These are phyloP conservation scores for Turritopsis dohrnii DNA, from an alignment of 30 jellyfish, hydroid and myxozoan species.

Conservation along the genomic window DNA sequence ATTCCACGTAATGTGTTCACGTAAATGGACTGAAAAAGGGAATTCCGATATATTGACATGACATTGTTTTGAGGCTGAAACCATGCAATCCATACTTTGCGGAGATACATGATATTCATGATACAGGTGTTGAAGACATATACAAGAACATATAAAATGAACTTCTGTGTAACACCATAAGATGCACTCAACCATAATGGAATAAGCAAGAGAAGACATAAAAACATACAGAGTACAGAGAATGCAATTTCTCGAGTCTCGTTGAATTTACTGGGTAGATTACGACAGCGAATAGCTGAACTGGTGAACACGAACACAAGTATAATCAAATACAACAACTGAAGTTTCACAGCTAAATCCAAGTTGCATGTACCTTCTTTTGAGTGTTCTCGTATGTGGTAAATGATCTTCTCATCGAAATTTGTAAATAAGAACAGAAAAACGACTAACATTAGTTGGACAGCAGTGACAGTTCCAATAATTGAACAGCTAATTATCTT, in stretches of 20 bases:
- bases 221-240: slow-evolving; percentile 23
- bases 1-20: too few species aligned
- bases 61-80: neutral
- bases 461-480: neutral
- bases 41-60: neutral
- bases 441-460: neutral
- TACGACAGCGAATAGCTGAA: slow-evolving; percentile 26
- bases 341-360: neutral
- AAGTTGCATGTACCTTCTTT: neutral
- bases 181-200: neutral
- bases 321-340: neutral
- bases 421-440: neutral
- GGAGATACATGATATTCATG: neutral
- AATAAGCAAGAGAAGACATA: neutral
- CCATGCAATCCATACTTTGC: neutral
- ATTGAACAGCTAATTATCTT: neutral
- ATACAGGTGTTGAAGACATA: neutral
- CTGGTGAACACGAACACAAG: slow-evolving; percentile 21
- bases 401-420: neutral
- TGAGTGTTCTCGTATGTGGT: neutral
- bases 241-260: slow-evolving; percentile 26
- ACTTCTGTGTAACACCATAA: neutral
- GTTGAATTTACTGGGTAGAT: slow-evolving; percentile 29
- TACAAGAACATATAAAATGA: neutral
- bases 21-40: neutral